These are phyloP conservation scores for Oscheius sp. DNA, from an alignment of 2,888 invertebrate species.

Conservation along the genomic window DNA sequence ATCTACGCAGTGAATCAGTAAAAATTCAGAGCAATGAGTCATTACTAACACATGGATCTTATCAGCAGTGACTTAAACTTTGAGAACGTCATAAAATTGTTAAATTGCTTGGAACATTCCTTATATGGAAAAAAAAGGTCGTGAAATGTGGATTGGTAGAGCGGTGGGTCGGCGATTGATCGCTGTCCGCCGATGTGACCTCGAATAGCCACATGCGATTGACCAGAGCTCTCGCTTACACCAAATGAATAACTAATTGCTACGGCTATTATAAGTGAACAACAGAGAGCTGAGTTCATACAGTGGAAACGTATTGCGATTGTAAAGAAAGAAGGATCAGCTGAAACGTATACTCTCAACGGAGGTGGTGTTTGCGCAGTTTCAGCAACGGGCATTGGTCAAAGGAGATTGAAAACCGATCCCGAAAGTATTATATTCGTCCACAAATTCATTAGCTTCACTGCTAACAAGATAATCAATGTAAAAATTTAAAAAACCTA, in stretches of 20 bases:
- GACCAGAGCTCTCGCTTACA: neutral
- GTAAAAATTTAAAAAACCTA: too few species aligned
- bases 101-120: too few species aligned
- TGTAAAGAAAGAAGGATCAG: neutral
- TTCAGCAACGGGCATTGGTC: neutral
- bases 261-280: neutral
- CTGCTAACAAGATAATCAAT: too few species aligned
- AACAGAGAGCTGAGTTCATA: neutral
- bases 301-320: neutral
- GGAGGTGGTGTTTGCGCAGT: constrained; percentile 7
- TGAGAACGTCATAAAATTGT: neutral
- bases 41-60: too few species aligned
- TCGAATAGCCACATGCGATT: constrained; percentile 25
- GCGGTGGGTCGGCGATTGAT: constrained; percentile 26
- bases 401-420: neutral
- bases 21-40: too few species aligned
- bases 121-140: constrained; percentile 13
- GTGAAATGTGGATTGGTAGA: constrained; percentile 22
- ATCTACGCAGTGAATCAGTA: too few species aligned
- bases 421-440: too few species aligned
- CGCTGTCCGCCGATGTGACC: constrained; percentile 20
- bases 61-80: neutral
- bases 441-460: too few species aligned
- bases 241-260: neutral
- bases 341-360: constrained; percentile 4